A percentile compares a stretch with the other conserved stretches of the same genome.
These are phyloP conservation scores for Calcarius lapponicus DNA, from an alignment of 2,797 vertebrate species.

Conservation along the genomic window DNA sequence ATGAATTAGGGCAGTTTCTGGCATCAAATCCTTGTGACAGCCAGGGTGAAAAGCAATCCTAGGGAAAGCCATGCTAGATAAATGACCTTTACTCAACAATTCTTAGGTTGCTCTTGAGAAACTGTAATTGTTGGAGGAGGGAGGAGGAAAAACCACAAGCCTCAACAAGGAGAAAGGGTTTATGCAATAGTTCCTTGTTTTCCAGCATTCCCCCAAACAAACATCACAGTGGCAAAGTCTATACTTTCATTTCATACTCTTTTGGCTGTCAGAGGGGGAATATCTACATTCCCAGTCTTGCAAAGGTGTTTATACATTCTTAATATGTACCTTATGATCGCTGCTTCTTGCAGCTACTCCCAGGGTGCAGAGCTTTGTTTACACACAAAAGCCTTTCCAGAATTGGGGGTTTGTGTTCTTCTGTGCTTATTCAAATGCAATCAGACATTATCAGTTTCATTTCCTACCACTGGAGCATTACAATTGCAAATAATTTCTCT, in stretches of 20 bases:
- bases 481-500: constrained; percentile 34
- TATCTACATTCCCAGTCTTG: not conserved
- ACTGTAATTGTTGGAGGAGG: constrained; percentile 34
- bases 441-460: constrained; percentile 22
- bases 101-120: constrained; percentile 51
- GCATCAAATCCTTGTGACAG: not conserved
- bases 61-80: not conserved
- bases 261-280: not conserved
- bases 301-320: not conserved
- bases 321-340: not conserved
- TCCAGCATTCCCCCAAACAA: constrained; percentile 27
- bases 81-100: constrained; percentile 38
- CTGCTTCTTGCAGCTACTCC: not conserved
- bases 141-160: constrained; percentile 42
- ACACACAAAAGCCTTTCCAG: not conserved
- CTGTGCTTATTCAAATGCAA: constrained; percentile 19
- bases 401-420: not conserved
- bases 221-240: not conserved
- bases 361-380: constrained; percentile 19
- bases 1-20: not conserved
- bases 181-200: constrained; percentile 40
- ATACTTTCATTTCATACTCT: not conserved
- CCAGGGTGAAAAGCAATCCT: constrained; percentile 5
- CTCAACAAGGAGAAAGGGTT: constrained; percentile 37
- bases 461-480: constrained; percentile 6